Conservation (phyloP, 1,140 invertebrate species). For the Helicoverpa zea region DNA sequence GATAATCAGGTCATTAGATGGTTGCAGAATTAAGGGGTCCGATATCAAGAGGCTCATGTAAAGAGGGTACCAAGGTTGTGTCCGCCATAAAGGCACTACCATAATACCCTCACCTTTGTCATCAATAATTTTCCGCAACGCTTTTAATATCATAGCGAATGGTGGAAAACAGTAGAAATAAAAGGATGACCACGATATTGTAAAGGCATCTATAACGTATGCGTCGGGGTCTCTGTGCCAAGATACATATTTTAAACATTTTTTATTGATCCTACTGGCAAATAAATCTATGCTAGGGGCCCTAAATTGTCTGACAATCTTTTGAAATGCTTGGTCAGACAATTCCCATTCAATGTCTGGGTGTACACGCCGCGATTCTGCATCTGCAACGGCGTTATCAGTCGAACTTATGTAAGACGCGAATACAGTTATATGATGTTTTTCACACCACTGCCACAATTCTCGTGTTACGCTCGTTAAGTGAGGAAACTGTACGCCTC, state of each 20-base stretch:
- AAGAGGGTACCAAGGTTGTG: too few species aligned
- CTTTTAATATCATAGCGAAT: background rate
- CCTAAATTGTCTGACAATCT: background rate
- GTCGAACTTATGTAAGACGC: background rate
- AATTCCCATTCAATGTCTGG: constrained; percentile 1
- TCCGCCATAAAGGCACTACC: too few species aligned
- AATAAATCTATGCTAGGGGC: background rate
- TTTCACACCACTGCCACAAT: too few species aligned
- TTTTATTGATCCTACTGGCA: background rate
- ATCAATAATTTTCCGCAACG: background rate
- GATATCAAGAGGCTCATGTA: too few species aligned
- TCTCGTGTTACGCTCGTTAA: too few species aligned
- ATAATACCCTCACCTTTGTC: too few species aligned
- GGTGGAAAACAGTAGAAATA: too few species aligned
- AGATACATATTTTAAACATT: background rate
- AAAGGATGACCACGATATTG: too few species aligned
- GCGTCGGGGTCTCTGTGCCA: background rate
- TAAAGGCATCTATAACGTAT: background rate
- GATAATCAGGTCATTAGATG: too few species aligned
- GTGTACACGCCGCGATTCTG: background rate
- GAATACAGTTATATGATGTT: too few species aligned
- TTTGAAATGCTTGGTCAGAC: background rate
- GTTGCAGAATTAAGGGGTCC: too few species aligned
- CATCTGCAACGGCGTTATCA: background rate
- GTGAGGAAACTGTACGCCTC: too few species aligned